Conservation (phyloP, 1,140 invertebrate genomes). For the Conopomorpha cramerella region DNA sequence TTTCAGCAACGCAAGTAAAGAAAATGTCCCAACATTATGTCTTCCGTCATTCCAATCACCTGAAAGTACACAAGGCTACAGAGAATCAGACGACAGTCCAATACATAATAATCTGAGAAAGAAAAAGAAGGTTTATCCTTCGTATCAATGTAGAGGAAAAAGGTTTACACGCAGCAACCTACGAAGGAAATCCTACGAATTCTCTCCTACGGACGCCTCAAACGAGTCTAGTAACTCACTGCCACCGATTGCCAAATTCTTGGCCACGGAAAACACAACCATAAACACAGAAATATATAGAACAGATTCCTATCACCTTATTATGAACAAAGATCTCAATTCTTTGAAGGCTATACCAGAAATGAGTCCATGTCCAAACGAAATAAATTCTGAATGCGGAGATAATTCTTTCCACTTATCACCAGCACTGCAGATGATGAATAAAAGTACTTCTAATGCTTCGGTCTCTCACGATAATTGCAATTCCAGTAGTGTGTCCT, state of each 20-base stretch:
- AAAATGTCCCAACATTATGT: too few relatives aligned
- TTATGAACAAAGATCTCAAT: constrained; percentile 13
- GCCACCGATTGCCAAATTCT: constrained; percentile 8
- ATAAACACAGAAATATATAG: constrained; percentile 24
- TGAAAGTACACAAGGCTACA: constrained; percentile 33
- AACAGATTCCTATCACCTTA: constrained; percentile 35
- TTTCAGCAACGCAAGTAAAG: too few relatives aligned
- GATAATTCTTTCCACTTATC: not conserved
- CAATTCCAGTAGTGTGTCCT: constrained; percentile 29
- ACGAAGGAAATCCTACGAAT: constrained; percentile 11
- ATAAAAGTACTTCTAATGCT: too few relatives aligned
- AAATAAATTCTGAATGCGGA: not conserved
- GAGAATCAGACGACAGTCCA: constrained; percentile 30
- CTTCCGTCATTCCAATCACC: too few relatives aligned
- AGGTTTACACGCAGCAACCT: too few relatives aligned
- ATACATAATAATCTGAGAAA: constrained; percentile 10
- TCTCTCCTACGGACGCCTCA: constrained; percentile 11
- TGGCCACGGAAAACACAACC: constrained; percentile 18
- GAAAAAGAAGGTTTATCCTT: constrained; percentile 15
- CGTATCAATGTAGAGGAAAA: too few relatives aligned
- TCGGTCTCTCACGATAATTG: too few relatives aligned
- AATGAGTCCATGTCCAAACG: constrained; percentile 2
- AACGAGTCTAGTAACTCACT: constrained; percentile 24
- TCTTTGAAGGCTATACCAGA: constrained; percentile 25
- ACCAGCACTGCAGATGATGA: not conserved